Conservation (phyloP, 2,113 vertebrate genomes). For the Platysternon megacephalum region DNA sequence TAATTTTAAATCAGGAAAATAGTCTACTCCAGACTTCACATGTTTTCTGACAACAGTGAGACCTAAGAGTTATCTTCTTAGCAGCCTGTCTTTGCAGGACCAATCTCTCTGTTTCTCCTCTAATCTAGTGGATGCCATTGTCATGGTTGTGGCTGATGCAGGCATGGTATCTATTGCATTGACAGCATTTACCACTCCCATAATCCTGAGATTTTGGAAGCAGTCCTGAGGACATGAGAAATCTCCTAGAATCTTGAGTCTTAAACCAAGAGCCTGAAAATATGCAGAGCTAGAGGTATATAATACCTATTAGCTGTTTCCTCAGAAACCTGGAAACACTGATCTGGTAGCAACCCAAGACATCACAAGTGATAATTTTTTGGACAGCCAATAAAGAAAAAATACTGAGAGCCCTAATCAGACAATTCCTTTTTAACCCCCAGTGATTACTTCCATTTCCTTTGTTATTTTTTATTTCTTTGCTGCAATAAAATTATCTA, state of each 20-base stretch:
- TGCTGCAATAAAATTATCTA: neutral
- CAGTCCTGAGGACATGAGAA: neutral
- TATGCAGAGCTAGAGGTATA: neutral
- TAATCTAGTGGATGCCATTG: neutral
- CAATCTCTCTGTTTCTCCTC: neutral
- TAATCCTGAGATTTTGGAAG: neutral
- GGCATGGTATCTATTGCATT: neutral
- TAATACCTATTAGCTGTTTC: neutral
- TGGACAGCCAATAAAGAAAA: neutral
- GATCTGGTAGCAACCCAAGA: neutral
- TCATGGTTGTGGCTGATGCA: neutral
- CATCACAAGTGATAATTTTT: neutral
- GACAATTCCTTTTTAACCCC: neutral
- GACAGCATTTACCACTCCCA: neutral
- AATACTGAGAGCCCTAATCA: neutral
- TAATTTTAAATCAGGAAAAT: neutral
- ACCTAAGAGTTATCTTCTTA: neutral
- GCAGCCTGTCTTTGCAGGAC: neutral
- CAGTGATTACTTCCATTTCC: neutral
- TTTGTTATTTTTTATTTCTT: too few species aligned
- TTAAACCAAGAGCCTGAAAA: neutral
- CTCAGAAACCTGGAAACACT: neutral
- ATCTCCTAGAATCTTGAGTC: neutral
- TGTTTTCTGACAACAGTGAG: neutral
- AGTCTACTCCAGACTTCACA: neutral